Conservation (phyloP, 1,140 invertebrate species). For the Heliconius melpomene region DNA sequence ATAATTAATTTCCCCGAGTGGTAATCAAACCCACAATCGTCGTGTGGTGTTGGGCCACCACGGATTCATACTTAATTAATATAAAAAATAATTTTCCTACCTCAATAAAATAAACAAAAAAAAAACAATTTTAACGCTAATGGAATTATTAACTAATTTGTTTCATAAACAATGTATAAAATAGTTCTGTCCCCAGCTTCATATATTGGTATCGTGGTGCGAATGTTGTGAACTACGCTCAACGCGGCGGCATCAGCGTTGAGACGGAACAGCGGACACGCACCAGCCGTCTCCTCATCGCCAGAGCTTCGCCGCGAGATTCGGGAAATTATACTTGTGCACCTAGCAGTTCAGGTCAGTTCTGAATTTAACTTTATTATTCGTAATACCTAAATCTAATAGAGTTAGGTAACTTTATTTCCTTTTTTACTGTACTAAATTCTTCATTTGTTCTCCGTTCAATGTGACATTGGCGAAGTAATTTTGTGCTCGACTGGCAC, state of each 20-base stretch:
- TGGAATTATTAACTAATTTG: background rate
- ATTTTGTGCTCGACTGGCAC: no score
- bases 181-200: constrained; percentile 32
- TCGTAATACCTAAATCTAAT: background rate
- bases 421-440: no score
- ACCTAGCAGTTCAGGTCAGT: constrained; percentile 83
- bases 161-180: constrained; percentile 19
- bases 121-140: background rate
- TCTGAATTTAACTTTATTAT: background rate
- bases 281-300: constrained; percentile 91
- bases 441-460: no score
- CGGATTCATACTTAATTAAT: no score
- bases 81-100: no score
- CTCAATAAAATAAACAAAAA: no score
- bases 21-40: no score
- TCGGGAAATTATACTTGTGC: constrained; percentile 94
- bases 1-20: no score
- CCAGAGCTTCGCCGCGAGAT: constrained; percentile 87
- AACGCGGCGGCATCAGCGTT: constrained; percentile 91
- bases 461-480: no score
- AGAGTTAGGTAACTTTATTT: background rate
- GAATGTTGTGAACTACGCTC: constrained; percentile 93
- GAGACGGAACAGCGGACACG: constrained; percentile 92
- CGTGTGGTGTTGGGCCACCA: no score
- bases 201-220: constrained; percentile 91